A percentile compares a stretch with the other conserved stretches of the same genome.
Conservation (phyloP, 2,888 invertebrate genomes). For the Seira musarum region DNA sequence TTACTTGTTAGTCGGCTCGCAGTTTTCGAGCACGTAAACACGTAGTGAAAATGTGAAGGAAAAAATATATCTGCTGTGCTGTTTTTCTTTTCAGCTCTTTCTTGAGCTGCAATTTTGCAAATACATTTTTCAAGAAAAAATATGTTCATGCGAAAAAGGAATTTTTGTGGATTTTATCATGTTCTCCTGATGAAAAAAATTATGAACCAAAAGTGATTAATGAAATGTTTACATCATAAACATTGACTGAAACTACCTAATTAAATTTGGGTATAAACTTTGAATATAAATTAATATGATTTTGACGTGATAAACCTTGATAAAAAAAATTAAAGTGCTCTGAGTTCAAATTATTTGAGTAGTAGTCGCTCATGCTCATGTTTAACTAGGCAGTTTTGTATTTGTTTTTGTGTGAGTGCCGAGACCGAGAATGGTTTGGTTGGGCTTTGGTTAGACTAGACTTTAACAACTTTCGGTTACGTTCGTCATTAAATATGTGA, state of each 20-base stretch:
- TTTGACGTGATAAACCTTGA: too few relatives aligned
- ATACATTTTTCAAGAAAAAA: background rate
- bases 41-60: background rate
- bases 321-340: too few relatives aligned
- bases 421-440: too few relatives aligned
- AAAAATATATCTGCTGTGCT: background rate
- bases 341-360: too few relatives aligned
- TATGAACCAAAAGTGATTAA: background rate
- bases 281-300: background rate
- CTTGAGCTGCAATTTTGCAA: too few relatives aligned
- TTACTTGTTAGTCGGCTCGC: background rate
- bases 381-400: too few relatives aligned
- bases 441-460: too few relatives aligned
- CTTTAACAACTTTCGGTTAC: too few relatives aligned
- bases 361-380: too few relatives aligned
- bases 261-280: background rate
- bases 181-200: background rate
- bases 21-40: background rate
- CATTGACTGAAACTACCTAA: background rate
- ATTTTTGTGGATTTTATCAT: background rate
- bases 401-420: too few relatives aligned
- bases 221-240: background rate
- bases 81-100: background rate
- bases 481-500: too few relatives aligned
- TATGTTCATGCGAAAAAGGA: background rate